Evolutionary conservation across 2,797 vertebrate genomes (phyloP).

Genomic region (Ctenopoma kingsleyae): DNA sequence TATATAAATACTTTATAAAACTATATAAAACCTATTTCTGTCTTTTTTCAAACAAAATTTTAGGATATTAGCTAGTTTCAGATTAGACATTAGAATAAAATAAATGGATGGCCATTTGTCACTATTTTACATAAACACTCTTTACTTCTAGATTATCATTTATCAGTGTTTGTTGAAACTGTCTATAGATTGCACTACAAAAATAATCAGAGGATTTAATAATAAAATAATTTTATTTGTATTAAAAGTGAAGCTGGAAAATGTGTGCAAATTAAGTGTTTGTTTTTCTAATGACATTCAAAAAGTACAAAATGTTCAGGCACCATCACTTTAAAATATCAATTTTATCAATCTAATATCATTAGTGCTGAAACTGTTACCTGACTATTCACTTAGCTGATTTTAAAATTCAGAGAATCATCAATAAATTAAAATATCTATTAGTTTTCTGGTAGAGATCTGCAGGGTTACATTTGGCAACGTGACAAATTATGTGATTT

Average conservation of each 20-base stretch:
- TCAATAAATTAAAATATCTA: too few species aligned
- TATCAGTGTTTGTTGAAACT: too few species aligned
- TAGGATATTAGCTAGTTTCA: not conserved
- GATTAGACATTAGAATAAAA: too few species aligned
- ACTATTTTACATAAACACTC: too few species aligned
- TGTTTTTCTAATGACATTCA: not conserved
- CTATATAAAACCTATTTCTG: too few species aligned
- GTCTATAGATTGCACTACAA: too few species aligned
- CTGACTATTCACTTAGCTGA: not conserved
- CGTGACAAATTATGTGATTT: conserved; percentile 60
- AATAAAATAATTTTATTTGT: not conserved
- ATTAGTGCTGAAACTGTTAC: not conserved
- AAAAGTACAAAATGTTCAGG: not conserved
- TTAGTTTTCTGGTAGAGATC: conserved; percentile 22
- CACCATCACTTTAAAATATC: too few species aligned
- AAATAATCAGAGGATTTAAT: not conserved
- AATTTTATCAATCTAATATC: not conserved
- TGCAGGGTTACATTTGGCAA: conserved; percentile 36
- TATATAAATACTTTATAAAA: too few species aligned
- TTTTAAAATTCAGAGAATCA: too few species aligned
- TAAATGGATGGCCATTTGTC: too few species aligned
- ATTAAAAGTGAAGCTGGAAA: not conserved
- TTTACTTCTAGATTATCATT: too few species aligned
- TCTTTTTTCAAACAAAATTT: not conserved
- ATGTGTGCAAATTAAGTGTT: not conserved